Conservation (phyloP, 2,113 vertebrate genomes). For the Salminus brasiliensis region DNA sequence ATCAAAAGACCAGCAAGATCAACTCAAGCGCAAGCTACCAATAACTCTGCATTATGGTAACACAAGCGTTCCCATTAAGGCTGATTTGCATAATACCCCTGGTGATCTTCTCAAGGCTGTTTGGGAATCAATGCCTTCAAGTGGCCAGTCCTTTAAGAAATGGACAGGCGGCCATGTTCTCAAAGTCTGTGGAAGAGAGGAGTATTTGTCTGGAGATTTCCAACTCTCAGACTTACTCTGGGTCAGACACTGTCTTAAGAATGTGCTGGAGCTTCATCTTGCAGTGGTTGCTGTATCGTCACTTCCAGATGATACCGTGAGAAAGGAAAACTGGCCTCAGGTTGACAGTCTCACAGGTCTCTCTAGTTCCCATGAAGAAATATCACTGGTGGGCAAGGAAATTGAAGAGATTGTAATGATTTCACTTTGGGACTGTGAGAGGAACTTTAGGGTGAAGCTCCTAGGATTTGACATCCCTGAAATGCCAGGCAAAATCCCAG, state of each 20-base stretch:
- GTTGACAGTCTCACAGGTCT: conserved; percentile 75
- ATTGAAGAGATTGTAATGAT: conserved; percentile 77
- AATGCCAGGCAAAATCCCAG: conserved; percentile 65
- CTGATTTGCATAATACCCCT: conserved; percentile 57
- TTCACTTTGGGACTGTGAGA: conserved; percentile 78
- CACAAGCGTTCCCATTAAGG: conserved; percentile 63
- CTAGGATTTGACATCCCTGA: conserved; percentile 76
- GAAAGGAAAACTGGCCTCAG: conserved; percentile 68
- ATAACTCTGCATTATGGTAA: conserved; percentile 66
- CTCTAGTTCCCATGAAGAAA: conserved; percentile 73
- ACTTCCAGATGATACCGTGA: conserved; percentile 62
- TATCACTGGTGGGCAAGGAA: conserved; percentile 70
- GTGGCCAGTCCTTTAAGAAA: conserved; percentile 25
- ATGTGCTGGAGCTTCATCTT: conserved; percentile 68
- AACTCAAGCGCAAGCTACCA: conserved; percentile 54
- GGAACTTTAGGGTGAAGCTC: conserved; percentile 76
- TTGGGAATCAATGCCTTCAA: conserved; percentile 53
- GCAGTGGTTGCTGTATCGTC: conserved; percentile 63
- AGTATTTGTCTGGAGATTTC: conserved; percentile 71
- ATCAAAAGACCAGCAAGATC: conserved; percentile 58
- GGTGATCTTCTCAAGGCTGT: conserved; percentile 59
- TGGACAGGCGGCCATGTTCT: conserved; percentile 62
- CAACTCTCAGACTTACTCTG: conserved; percentile 70
- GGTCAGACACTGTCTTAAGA: conserved; percentile 75
- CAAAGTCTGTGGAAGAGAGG: conserved; percentile 77